Evolutionary conservation across 1,140 invertebrate genomes (phyloP), one percentile per base, ranked within the genome.

Genomic region (Ips typographus): DNA sequence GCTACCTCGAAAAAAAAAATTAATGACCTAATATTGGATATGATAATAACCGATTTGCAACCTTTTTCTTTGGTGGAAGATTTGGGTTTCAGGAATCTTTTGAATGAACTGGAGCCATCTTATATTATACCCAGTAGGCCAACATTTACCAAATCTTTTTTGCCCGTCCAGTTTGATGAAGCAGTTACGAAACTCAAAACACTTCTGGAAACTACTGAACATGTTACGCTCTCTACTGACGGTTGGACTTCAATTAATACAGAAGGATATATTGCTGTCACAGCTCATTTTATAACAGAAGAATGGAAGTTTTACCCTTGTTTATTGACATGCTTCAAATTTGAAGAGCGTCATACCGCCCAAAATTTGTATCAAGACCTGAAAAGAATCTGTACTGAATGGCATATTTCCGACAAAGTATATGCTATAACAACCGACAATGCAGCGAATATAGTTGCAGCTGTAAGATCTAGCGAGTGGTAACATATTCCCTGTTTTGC

Each of bases 401-500:
- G 62, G 62, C 6, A 36, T 42, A 65, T 65, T 55, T 65, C 8
- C 6, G 51, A 65, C 22, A 65, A 65, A 56, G 40, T 55, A 5
- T 65, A 65, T 43, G 62, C 62, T 6, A 39, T 65, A 2, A 41
- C 7, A 3, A 65, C 62, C 2, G 39, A 65, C 38, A 65, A 53
- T 41, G 52, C 62, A 37, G 52, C 49, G 4, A 65, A 65, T 47
- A 36, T 65, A 40, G 62, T 55, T 3, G 56, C 43, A 47, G 56
- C 57, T 6, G 39, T 51, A 37, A 67, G 41, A 59, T 6, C 37
- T 22, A 60, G 56, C 8, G 22, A 22, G 39, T 60, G 43, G 57
- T 8, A 37, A 43, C 65, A 67, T 51, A 67, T 67, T 5, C 42
- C 42, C 2, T 58, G 56, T 49, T 59, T 67, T 40, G 65, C 65